Evolutionary conservation across 1,140 invertebrate species (phyloP).

Genomic region (Bradysia coprophila): DNA sequence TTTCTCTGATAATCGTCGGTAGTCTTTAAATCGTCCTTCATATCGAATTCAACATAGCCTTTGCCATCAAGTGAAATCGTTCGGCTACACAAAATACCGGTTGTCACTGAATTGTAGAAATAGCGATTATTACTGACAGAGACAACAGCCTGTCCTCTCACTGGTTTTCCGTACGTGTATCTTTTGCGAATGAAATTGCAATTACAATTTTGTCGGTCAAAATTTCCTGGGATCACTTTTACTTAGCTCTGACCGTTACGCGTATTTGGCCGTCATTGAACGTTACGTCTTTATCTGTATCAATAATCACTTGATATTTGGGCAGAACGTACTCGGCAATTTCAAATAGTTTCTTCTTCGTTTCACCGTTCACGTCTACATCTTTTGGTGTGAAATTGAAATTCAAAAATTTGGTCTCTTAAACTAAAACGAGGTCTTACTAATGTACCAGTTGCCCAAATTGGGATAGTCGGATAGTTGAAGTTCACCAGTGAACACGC

Average conservation of each 20-base stretch:
- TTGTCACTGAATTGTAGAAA: conserved; percentile 20
- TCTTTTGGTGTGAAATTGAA: no score
- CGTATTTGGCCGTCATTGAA: conserved; percentile 64
- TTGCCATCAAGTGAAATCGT: conserved; percentile 63
- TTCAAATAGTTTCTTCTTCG: conserved; percentile 21
- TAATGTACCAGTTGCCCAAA: conserved; percentile 76
- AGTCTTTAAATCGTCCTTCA: conserved; percentile 44
- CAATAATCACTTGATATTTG: conserved; percentile 75
- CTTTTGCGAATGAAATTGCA: no score
- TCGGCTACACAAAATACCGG: conserved; percentile 38
- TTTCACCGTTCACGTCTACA: conserved; percentile 7
- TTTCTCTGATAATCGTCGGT: conserved; percentile 53
- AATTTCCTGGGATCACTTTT: no score
- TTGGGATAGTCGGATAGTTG: conserved; percentile 65
- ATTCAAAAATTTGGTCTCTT: no score
- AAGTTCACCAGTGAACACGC: conserved; percentile 63
- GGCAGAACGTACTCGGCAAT: conserved; percentile 78
- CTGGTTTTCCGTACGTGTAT: conserved; percentile 47
- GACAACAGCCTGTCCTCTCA: conserved; percentile 54
- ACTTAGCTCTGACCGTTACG: conserved; percentile 69
- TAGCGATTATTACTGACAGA: conserved; percentile 31
- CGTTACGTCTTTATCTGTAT: conserved; percentile 60
- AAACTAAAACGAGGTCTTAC: no score
- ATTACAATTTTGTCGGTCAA: no score
- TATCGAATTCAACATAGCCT: conserved; percentile 55